Conservation (phyloP, 2,797 vertebrate species). For the Anniella stebbinsi region DNA sequence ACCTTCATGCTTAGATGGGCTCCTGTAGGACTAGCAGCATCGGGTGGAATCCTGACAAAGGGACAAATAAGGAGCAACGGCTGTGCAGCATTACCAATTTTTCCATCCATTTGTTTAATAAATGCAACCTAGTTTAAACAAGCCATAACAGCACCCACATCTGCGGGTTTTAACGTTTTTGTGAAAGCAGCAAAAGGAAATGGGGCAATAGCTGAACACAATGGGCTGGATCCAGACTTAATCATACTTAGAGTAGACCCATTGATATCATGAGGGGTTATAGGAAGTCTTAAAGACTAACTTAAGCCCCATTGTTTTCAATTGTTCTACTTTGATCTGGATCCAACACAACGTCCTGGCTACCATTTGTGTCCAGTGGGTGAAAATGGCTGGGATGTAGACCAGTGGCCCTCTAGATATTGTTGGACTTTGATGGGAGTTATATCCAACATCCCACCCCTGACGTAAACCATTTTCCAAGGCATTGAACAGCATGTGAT, state of each 20-base stretch:
- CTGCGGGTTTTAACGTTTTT: not conserved
- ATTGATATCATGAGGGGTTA: not conserved
- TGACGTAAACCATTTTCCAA: no score
- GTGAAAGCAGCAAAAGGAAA: not conserved
- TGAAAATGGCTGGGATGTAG: not conserved
- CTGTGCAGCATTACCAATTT: not conserved
- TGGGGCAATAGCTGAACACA: not conserved
- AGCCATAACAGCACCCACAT: not conserved
- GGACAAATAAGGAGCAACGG: slow-evolving; percentile 62
- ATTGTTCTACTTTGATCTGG: not conserved
- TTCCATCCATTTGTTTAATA: slow-evolving; percentile 61
- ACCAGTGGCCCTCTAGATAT: no score
- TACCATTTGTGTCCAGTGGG: not conserved
- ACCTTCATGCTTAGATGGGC: slow-evolving; percentile 66
- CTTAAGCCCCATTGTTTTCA: not conserved
- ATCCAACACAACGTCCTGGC: not conserved
- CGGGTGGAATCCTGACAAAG: slow-evolving; percentile 64
- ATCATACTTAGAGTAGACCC: not conserved
- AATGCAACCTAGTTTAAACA: slow-evolving; percentile 45
- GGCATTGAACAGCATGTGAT: no score
- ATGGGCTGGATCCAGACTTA: not conserved
- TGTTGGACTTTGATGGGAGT: no score
- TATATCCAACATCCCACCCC: no score
- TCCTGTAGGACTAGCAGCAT: slow-evolving; percentile 67
- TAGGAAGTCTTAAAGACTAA: not conserved